These are phyloP conservation scores for Porites australiensis DNA, from an alignment of 64 coral and sea anemone species.

Conservation along the genomic window DNA sequence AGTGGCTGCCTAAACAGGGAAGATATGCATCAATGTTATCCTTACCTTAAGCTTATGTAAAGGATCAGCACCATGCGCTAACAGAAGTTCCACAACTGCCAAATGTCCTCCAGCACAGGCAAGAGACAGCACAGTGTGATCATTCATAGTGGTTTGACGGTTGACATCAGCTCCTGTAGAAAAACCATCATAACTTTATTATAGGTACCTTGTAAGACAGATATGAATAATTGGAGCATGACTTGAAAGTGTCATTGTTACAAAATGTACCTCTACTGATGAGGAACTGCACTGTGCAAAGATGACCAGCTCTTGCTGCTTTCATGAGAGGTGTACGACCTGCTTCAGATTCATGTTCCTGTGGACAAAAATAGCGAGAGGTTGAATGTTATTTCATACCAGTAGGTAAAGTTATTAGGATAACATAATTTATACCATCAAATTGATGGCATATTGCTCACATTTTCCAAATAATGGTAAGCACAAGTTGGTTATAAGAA, in stretches of 20 bases:
- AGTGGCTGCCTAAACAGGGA: too few species aligned
- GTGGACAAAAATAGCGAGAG: neutral
- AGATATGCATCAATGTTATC: neutral
- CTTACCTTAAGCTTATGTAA: conserved; percentile 95
- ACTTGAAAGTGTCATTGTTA: neutral
- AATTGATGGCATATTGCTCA: too few species aligned
- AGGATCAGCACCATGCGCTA: conserved; percentile 96
- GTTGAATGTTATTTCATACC: too few species aligned
- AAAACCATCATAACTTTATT: neutral
- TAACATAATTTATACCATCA: too few species aligned
- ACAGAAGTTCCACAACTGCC: conserved; percentile 94
- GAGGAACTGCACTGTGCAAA: conserved; percentile 98
- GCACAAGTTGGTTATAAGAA: too few species aligned
- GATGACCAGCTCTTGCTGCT: conserved; percentile 95
- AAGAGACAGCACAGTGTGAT: conserved; percentile 96
- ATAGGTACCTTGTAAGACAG: too few species aligned
- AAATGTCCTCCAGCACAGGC: conserved; percentile 97
- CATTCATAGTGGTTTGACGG: conserved; percentile 91
- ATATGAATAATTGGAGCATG: too few species aligned
- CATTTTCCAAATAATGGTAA: too few species aligned
- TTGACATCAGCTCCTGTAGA: conserved; percentile 92
- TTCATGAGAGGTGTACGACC: conserved; percentile 99
- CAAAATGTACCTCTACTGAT: conserved; percentile 89
- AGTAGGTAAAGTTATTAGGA: too few species aligned
- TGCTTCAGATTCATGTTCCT: conserved; percentile 99